These are phyloP conservation scores for Rhodophaea formosa DNA, from an alignment of 2,888 invertebrate genomes.

Conservation along the genomic window DNA sequence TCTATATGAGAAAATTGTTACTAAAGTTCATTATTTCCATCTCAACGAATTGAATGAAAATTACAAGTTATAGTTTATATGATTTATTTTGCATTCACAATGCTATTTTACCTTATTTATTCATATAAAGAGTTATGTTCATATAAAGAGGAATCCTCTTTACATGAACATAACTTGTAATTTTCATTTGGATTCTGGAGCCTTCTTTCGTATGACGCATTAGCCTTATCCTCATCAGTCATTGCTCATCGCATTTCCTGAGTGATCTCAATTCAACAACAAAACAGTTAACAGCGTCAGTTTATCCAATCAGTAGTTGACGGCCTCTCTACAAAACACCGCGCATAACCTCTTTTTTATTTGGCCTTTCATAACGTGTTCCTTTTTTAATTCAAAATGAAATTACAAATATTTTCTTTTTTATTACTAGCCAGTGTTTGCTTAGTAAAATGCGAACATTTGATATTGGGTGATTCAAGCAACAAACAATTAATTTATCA, in stretches of 20 bases:
- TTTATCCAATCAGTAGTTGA: slow-evolving; percentile 1
- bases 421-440: slow-evolving; percentile 30
- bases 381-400: slow-evolving; percentile 32
- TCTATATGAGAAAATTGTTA: too few relatives aligned
- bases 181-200: neutral
- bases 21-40: too few relatives aligned
- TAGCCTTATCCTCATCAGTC: neutral
- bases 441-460: slow-evolving; percentile 38
- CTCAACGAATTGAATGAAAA: too few relatives aligned
- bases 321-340: neutral
- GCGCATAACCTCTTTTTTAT: slow-evolving; percentile 18
- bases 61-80: too few relatives aligned
- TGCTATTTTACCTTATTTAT: too few relatives aligned
- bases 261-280: slow-evolving; percentile 4
- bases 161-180: too few relatives aligned
- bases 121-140: too few relatives aligned
- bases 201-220: neutral
- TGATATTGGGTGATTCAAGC: slow-evolving; percentile 44
- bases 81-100: too few relatives aligned
- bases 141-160: too few relatives aligned
- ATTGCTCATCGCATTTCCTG: neutral
- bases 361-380: slow-evolving; percentile 30
- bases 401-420: slow-evolving; percentile 30
- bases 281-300: neutral
- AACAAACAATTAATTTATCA: slow-evolving; percentile 7